Evolutionary conservation across 1,140 invertebrate species (phyloP), one percentile per base, ranked within the genome.

Genomic region (Brachionus asplanchnoidis): DNA sequence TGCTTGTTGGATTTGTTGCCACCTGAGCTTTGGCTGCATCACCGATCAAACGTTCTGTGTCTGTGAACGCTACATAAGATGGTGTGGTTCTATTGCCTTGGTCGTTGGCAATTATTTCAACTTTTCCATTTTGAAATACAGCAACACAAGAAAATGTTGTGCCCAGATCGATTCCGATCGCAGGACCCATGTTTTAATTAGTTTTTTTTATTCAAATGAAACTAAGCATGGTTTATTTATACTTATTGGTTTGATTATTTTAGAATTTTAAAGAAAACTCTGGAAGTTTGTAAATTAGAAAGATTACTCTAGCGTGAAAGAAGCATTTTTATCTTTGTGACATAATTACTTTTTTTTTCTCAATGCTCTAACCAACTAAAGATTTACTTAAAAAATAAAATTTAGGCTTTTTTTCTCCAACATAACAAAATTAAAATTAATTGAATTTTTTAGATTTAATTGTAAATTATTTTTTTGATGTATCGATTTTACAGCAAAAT

Each of bases 31-130:
- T 98, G 87, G 96, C 96, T 85, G 96, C 95, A 92, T 98, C 96
- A 85, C 96, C 96, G 89, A 98, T 96, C 86, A 98, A 93, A 90
- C 97, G 94, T 90, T 98, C 96, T 4, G 94, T 96, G 88, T 98
- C 96, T 73, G 95, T 97, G 92, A 98, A 98, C 85, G 96, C 96
- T 65, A 98, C 97, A 92, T 97, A 98, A 84, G 94, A 95, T 78
- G 97, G 97, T 82, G 97, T 98, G 42, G 96, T 98, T 87, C 96
- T 92, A 91, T 98, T 98, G 88, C 96, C 96, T 90, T 98, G 95
- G 90, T 97, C 96, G 88, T 97, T 98, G 86, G 96, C 95, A 90
- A 98, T 97, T 88, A 98, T 97, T 92, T 98, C 96, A 78, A 98
- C 96, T 90, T 97, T 97, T 88, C 95, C 94, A 88, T 93, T 87